Base-by-base conservation (phyloP, 2,888 invertebrate genomes). In the Monoplex corrugatus region DNA sequence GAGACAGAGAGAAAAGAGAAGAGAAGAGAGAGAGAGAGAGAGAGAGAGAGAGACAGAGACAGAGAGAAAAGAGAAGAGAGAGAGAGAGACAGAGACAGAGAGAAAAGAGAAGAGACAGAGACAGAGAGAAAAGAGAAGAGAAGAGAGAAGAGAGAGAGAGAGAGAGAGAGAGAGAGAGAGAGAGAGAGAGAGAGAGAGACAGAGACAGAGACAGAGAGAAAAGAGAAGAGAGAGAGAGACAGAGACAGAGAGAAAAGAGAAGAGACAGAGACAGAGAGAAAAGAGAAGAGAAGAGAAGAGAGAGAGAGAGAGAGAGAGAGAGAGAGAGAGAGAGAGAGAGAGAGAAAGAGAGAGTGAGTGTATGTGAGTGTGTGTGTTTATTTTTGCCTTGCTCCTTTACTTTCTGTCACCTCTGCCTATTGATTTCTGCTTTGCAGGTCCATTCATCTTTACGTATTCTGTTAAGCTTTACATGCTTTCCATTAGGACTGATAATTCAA, bases 71-170 rank as follows among this genome's bases (percentile, higher is more conserved):
- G n/a, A n/a, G n/a, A n/a, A n/a, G n/a, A n/a, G n/a, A n/a, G n/a
- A n/a, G n/a, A n/a, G n/a, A n/a, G n/a, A n/a, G n/a, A 50, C 16
- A 50, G 50, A 50, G 50, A 50, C 16, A 50, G 50, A 87, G 87
- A 75, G 75, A 87, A 32, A 75, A 8, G 2, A 8, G 1, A 6
- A 2, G 72, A 75, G 57, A 72, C n/a, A 5, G 50, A 87, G 32
- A 28, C 5, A 75, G 45, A 75, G 44, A 35, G 32, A 75, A 16
- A 75, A n/a, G n/a, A 16, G 32, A 75, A 16, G n/a, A n/a, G n/a
- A 16, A 75, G 75, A 35, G 75, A 75, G 28, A 10, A 63, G 63
- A 13, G 8, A 45, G 19, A 10, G 50, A 19, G 23, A 45, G 32
- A 43, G 28, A 23, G 10, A 23, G 85, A 50, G 44, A 32, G 57